Percentiles rank a stretch among this genome's conserved stretches.
phyloP scores from a whole-genome alignment of 2,797 vertebrate species.

The Propithecus perrieri region DNA sequence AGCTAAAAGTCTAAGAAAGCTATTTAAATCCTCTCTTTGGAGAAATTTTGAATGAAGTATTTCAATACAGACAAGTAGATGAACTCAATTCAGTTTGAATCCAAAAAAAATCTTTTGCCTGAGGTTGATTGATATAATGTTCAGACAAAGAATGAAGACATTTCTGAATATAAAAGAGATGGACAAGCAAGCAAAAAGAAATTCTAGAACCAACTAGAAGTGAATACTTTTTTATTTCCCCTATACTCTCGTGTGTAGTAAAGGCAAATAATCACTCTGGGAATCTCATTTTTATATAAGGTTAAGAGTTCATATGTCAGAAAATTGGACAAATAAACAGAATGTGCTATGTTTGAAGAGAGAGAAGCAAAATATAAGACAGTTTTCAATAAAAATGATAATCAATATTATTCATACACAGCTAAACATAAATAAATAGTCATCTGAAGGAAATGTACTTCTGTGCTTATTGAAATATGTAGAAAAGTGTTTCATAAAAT shows the following conservation, averaged over 20 bases:
- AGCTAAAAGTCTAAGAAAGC: conserved; percentile 21
- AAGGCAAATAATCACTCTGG: conserved; percentile 72
- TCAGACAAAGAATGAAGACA: conserved; percentile 39
- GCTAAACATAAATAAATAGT: conserved; percentile 78
- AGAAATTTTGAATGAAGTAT: conserved; percentile 60
- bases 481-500: conserved; percentile 28
- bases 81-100: conserved; percentile 33
- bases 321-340: conserved; percentile 83
- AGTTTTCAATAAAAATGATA: conserved; percentile 85
- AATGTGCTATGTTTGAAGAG: conserved; percentile 48
- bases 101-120: conserved; percentile 18
- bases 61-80: conserved; percentile 51
- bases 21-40: conserved; percentile 45
- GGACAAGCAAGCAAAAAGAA: conserved; percentile 65
- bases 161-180: conserved; percentile 64
- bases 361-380: conserved; percentile 73
- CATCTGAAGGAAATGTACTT: conserved; percentile 70
- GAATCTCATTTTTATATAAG: conserved; percentile 76
- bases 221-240: background rate
- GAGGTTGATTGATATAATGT: conserved; percentile 51
- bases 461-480: conserved; percentile 64
- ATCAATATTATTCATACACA: conserved; percentile 64
- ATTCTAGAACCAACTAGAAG: conserved; percentile 24
- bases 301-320: conserved; percentile 75
- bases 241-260: conserved; percentile 49